Conservation (phyloP, 2,888 invertebrate species). For the Lissonota sp. region DNA sequence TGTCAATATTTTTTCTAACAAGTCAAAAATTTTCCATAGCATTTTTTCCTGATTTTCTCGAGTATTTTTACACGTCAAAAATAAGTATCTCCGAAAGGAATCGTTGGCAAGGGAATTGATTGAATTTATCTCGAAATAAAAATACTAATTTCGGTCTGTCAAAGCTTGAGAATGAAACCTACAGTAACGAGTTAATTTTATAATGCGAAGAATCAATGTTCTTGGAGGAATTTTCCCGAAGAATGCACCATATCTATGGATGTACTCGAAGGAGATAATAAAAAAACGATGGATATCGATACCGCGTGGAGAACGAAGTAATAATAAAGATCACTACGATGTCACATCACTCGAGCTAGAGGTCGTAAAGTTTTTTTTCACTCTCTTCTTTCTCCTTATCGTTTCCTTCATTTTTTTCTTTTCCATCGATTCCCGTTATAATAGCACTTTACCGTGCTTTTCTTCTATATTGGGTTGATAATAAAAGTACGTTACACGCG, state of each 20-base stretch:
- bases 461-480: background rate
- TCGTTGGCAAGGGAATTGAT: no score
- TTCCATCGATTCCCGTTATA: constrained; percentile 19
- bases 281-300: constrained; percentile 34
- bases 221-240: no score
- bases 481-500: background rate
- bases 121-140: no score
- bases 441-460: constrained; percentile 10
- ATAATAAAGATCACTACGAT: constrained; percentile 35
- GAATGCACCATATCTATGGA: background rate
- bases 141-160: no score
- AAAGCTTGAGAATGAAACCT: no score
- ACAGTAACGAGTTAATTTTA: no score
- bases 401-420: background rate
- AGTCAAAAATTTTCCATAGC: no score
- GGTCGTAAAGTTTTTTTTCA: constrained; percentile 30
- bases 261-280: constrained; percentile 17
- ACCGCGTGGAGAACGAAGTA: constrained; percentile 27
- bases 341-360: constrained; percentile 14
- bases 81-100: no score
- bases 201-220: no score
- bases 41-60: no score
- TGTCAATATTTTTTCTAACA: no score
- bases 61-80: no score
- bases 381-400: background rate